These are phyloP conservation scores for Ochlodes sylvanus DNA, from an alignment of 2,888 invertebrate species.

Conservation along the genomic window DNA sequence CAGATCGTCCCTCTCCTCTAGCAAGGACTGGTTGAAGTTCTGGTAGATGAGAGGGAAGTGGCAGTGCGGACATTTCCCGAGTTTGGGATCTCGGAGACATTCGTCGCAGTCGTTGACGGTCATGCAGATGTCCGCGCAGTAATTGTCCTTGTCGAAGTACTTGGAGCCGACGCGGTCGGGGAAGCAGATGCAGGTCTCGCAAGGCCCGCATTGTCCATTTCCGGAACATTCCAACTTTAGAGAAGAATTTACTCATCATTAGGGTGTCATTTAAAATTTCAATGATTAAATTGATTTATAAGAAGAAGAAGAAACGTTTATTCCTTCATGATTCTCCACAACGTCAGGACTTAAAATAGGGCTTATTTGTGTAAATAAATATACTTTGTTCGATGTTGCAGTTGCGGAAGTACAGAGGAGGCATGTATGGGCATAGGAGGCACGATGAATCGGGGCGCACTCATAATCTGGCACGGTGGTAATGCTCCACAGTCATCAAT, in stretches of 20 bases:
- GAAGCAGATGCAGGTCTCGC: conserved; percentile 65
- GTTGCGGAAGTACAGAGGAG: too few species aligned
- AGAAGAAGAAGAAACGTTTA: too few species aligned
- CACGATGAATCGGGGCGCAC: too few species aligned
- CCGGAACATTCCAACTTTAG: conserved; percentile 62
- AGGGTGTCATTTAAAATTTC: neutral
- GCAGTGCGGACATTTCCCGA: conserved; percentile 45
- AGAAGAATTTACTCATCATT: conserved; percentile 3
- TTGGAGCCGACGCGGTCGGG: conserved; percentile 61
- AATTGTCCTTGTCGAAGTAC: conserved; percentile 62
- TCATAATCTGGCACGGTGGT: too few species aligned
- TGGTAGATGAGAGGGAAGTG: conserved; percentile 47
- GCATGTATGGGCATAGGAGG: too few species aligned
- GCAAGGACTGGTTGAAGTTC: conserved; percentile 50
- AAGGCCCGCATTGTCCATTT: conserved; percentile 65
- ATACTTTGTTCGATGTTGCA: too few species aligned
- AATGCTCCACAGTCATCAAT: too few species aligned
- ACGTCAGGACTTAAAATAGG: too few species aligned
- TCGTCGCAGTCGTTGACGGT: conserved; percentile 55
- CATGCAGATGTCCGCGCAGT: conserved; percentile 68
- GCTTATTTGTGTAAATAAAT: too few species aligned
- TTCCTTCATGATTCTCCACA: too few species aligned
- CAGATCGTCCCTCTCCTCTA: conserved; percentile 48
- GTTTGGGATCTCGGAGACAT: conserved; percentile 56
- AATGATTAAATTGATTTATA: too few species aligned